Evolutionary conservation across 2,797 vertebrate genomes (phyloP), one percentile per base, ranked within the genome.

Genomic region (Myiotriccus ornatus): DNA sequence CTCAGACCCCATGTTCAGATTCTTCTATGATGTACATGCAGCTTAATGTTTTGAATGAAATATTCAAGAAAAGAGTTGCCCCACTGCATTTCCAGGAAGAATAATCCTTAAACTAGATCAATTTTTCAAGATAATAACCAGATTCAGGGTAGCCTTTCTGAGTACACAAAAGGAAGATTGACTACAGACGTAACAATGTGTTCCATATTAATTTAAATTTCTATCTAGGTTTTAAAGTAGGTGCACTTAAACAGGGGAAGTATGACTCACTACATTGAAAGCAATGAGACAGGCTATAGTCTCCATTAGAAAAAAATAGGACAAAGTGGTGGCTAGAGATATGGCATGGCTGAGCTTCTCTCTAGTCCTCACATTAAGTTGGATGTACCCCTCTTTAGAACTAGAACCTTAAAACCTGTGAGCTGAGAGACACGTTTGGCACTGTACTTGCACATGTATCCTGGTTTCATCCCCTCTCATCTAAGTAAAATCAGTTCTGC

Each of bases 1-100:
- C 79, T 96, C 84, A 76, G 86, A 94, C 82, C 89, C 94, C 90
- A 84, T 59, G 39, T 81, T 95, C 90, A 92, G 30, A 76, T 86
- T 88, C 59, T 95, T 94, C 92, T 81, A 76, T 89, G 47, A 92
- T 63, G 37, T 69, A 91, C 79, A 47, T 44, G 53, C 52, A 80
- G 35, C 82, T 95, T 78, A 44, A 43, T 47, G 37, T 77, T 92
- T 84, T 67, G 39, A 93, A 88, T 4, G 81, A 89, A 74, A 84
- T 46, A 74, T 79, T 65, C 16, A 53, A 50, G 67, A 75, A n/a
- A 73, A 89, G 44, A 81, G 27, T 70, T 64, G 70, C 3, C 10
- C 67, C 22, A 7, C 44, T 49, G 32, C 34, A 24, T 84, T 92
- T 78, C 64, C 55, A 64, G 71, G 43, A 84, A 57, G 46, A 76